phyloP scores from a whole-genome alignment of 2,797 vertebrate species.

The Anniella stebbinsi region DNA sequence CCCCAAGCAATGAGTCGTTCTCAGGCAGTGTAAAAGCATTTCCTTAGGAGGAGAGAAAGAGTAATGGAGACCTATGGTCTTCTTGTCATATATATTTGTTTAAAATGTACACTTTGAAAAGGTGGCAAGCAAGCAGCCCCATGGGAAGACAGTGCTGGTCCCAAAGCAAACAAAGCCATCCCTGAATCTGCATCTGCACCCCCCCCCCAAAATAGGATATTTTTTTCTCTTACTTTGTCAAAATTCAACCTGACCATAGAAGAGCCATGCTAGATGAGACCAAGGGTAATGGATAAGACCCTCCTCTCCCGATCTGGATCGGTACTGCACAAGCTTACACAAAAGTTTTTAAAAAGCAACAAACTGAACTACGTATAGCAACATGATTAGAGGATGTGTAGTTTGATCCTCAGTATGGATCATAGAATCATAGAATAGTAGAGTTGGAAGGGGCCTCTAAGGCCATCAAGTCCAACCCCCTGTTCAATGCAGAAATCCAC shows the following conservation, averaged over 20 bases:
- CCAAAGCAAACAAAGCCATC: neutral
- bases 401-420: neutral
- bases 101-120: neutral
- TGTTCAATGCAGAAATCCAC: no score
- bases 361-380: no score
- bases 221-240: no score
- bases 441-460: no score
- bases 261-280: neutral
- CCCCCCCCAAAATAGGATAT: neutral
- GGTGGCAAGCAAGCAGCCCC: neutral
- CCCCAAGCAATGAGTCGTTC: neutral
- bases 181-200: neutral
- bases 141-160: neutral
- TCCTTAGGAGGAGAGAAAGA: neutral
- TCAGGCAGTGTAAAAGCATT: neutral
- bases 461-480: no score
- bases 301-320: no score
- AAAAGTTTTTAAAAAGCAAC: no score
- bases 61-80: neutral
- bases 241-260: neutral
- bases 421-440: no score
- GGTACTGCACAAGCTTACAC: no score
- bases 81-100: neutral
- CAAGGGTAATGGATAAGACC: no score
- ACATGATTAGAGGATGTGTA: no score